phyloP scores from a whole-genome alignment of 2,888 invertebrate species.

The Stegana nigrithorax region DNA sequence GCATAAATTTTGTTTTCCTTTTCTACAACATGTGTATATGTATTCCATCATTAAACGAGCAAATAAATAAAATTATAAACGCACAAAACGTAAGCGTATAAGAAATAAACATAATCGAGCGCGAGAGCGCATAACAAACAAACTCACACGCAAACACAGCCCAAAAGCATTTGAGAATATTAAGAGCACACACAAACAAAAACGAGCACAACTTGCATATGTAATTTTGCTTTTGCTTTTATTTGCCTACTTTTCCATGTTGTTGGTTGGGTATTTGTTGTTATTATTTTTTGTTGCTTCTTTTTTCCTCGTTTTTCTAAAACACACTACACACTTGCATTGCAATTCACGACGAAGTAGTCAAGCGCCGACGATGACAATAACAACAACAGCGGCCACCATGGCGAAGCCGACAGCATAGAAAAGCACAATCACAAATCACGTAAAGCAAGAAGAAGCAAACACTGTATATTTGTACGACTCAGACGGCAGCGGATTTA shows the following conservation, averaged over 20 bases:
- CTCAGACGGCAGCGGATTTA: background rate
- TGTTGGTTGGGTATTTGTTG: background rate
- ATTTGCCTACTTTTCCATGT: conserved; percentile 12
- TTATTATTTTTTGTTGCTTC: background rate
- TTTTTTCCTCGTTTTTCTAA: background rate
- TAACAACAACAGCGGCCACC: too few species aligned
- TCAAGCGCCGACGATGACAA: too few species aligned
- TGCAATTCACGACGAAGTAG: background rate
- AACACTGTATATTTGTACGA: background rate
- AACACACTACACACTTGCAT: background rate
- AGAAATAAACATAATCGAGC: background rate
- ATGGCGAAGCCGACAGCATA: too few species aligned
- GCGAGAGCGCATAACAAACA: background rate
- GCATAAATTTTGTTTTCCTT: too few species aligned
- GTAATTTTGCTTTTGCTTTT: conserved; percentile 23
- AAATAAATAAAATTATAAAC: too few species aligned
- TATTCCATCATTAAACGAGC: too few species aligned
- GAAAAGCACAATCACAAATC: background rate
- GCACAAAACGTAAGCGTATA: too few species aligned
- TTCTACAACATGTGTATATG: too few species aligned
- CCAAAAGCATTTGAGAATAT: background rate
- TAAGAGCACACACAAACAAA: background rate
- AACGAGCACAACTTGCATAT: background rate
- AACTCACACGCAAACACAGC: background rate
- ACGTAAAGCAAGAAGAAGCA: background rate